phyloP scores from a whole-genome alignment of 2,113 vertebrate species.

The Channa argus region DNA sequence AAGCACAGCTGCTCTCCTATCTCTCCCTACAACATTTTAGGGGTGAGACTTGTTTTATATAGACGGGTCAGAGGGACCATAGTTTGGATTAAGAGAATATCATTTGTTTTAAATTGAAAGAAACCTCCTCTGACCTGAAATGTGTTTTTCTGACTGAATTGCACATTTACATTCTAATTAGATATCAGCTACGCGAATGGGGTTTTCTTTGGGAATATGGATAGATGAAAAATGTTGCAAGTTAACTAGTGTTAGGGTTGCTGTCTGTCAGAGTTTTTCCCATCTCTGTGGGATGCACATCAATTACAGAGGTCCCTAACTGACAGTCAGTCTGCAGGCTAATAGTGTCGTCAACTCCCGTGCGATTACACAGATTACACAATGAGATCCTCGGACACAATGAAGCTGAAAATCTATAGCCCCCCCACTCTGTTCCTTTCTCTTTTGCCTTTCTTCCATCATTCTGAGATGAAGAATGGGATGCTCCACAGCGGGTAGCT shows the following conservation, averaged over 20 bases:
- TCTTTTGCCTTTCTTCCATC: conserved; percentile 74
- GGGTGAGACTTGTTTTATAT: conserved; percentile 61
- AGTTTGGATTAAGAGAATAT: conserved; percentile 61
- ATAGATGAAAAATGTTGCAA: conserved; percentile 64
- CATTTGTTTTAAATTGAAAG: conserved; percentile 66
- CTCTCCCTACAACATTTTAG: conserved; percentile 72
- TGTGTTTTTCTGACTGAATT: conserved; percentile 61
- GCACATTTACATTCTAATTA: conserved; percentile 67
- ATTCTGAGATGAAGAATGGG: conserved; percentile 78
- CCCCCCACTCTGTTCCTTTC: conserved; percentile 59
- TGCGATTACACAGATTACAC: conserved; percentile 65
- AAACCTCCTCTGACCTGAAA: conserved; percentile 65
- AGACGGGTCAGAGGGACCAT: conserved; percentile 50
- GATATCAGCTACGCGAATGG: conserved; percentile 51
- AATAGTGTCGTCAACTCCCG: conserved; percentile 73
- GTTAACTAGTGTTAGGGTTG: conserved; percentile 64
- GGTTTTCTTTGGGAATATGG: conserved; percentile 37
- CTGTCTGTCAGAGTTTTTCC: conserved; percentile 70
- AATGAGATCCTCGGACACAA: conserved; percentile 76
- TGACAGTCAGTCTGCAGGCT: conserved; percentile 66
- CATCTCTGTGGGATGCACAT: conserved; percentile 66
- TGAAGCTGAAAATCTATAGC: conserved; percentile 60
- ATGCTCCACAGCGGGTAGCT: conserved; percentile 79
- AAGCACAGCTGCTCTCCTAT: conserved; percentile 70
- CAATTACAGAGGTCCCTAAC: conserved; percentile 65